These are phyloP conservation scores for Rhinella marina DNA, from an alignment of 2,797 vertebrate species.

Conservation along the genomic window DNA sequence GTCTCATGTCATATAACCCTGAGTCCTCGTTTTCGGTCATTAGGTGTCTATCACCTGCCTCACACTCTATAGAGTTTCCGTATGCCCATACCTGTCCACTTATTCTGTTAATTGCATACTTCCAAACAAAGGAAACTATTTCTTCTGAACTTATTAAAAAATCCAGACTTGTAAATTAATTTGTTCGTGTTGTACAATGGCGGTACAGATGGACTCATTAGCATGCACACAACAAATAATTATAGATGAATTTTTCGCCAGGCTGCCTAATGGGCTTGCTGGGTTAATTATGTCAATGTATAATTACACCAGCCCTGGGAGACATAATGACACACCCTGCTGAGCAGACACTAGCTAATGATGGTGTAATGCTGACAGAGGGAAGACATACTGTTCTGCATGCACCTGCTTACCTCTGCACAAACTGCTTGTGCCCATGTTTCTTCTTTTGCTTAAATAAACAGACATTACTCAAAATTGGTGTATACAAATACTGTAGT, in stretches of 20 bases:
- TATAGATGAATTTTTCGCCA: constrained; percentile 96
- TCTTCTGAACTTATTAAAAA: constrained; percentile 79
- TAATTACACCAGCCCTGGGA: constrained; percentile 99
- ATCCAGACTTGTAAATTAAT: constrained; percentile 99
- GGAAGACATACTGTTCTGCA: constrained; percentile 80
- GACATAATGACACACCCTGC: constrained; percentile 91
- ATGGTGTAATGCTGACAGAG: constrained; percentile 89
- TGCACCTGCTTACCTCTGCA: constrained; percentile 91
- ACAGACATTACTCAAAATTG: constrained; percentile 61
- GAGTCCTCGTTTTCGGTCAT: background rate
- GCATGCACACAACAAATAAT: constrained; percentile 99
- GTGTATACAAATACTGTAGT: constrained; percentile 58
- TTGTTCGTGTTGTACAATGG: constrained; percentile 99
- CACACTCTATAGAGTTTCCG: background rate
- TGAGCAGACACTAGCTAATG: constrained; percentile 93
- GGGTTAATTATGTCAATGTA: constrained; percentile 99
- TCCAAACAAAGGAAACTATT: constrained; percentile 73
- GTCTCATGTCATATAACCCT: background rate
- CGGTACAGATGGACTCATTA: constrained; percentile 99
- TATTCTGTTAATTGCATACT: background rate
- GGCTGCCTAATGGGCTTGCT: constrained; percentile 99
- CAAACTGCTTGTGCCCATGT: constrained; percentile 66
- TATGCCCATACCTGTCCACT: constrained; percentile 6
- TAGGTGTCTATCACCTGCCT: background rate
- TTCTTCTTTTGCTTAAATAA: constrained; percentile 62